These are phyloP conservation scores for Linnaemya vulpina DNA, from an alignment of 2,888 invertebrate species.

Conservation along the genomic window DNA sequence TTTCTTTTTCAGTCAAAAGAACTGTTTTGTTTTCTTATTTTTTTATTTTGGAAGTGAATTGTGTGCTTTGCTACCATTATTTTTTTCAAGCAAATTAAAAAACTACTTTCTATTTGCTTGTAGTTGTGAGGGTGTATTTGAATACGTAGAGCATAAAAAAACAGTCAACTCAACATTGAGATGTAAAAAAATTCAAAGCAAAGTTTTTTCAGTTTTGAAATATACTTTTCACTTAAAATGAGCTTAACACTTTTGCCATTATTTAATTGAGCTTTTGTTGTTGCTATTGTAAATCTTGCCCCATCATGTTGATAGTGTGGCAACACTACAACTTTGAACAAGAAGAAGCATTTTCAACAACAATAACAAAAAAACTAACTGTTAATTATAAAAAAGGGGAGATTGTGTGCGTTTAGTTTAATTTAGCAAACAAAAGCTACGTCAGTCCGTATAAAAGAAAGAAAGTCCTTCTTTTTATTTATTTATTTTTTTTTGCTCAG, in stretches of 20 bases:
- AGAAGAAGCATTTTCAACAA: background rate
- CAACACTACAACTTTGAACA: slow-evolving; percentile 28
- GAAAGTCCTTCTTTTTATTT: background rate
- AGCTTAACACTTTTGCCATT: slow-evolving; percentile 67
- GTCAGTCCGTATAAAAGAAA: background rate
- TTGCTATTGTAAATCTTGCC: background rate
- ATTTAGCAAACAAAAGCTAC: slow-evolving; percentile 30
- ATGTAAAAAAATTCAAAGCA: slow-evolving; percentile 21
- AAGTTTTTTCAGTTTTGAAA: slow-evolving; percentile 44
- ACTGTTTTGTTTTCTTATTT: background rate
- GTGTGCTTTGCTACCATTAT: background rate
- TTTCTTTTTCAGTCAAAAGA: slow-evolving; percentile 55
- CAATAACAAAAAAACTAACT: slow-evolving; percentile 1
- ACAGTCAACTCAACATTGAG: background rate
- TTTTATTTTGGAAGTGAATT: slow-evolving; percentile 14
- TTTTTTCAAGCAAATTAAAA: slow-evolving; percentile 32
- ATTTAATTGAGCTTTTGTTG: slow-evolving; percentile 64
- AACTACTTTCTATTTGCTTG: background rate
- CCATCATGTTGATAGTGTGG: slow-evolving; percentile 19
- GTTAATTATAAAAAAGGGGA: slow-evolving; percentile 41
- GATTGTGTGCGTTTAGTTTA: slow-evolving; percentile 14
- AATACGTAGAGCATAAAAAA: background rate
- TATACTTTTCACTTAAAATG: slow-evolving; percentile 60
- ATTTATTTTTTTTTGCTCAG: too few species aligned
- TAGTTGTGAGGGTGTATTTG: background rate